phyloP scores from a whole-genome alignment of 2,888 invertebrate genomes.

The Petrophora chlorosata region DNA sequence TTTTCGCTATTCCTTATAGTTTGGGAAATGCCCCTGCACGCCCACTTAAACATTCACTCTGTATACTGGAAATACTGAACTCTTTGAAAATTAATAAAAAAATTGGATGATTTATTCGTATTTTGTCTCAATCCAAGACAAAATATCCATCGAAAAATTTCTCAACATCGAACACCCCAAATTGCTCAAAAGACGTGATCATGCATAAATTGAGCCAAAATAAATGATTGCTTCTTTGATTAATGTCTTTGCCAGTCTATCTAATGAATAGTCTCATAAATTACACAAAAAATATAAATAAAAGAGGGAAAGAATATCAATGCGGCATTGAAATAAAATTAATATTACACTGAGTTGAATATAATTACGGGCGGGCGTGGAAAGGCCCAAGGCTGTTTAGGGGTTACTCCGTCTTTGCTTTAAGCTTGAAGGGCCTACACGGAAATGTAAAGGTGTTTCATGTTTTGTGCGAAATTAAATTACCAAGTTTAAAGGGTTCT shows the following conservation, averaged over 20 bases:
- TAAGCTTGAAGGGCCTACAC: not conserved
- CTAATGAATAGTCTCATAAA: slow-evolving; percentile 9
- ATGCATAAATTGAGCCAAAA: slow-evolving; percentile 28
- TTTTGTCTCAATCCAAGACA: no score
- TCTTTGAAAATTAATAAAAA: no score
- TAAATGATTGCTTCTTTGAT: slow-evolving; percentile 21
- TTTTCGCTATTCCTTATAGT: no score
- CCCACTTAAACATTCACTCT: no score
- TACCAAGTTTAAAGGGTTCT: slow-evolving; percentile 1
- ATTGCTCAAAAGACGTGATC: slow-evolving; percentile 18
- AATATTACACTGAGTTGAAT: slow-evolving; percentile 13
- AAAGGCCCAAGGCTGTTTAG: slow-evolving; percentile 8
- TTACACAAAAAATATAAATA: slow-evolving; percentile 6
- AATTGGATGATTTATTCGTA: no score
- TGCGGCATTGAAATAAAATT: slow-evolving; percentile 20
- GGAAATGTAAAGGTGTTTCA: slow-evolving; percentile 6
- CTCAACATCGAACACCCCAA: not conserved
- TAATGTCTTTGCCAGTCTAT: slow-evolving; percentile 14
- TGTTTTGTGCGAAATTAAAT: slow-evolving; percentile 3
- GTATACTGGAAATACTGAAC: no score
- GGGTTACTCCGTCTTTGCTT: slow-evolving; percentile 10
- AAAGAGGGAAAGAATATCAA: slow-evolving; percentile 8
- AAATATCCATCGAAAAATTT: no score
- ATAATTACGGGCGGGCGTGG: slow-evolving; percentile 11
- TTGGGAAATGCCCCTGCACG: no score